A percentile compares a stretch with the other conserved stretches of the same genome.
These are phyloP conservation scores for Grus americana DNA, from an alignment of 2,113 vertebrate species.

Conservation along the genomic window DNA sequence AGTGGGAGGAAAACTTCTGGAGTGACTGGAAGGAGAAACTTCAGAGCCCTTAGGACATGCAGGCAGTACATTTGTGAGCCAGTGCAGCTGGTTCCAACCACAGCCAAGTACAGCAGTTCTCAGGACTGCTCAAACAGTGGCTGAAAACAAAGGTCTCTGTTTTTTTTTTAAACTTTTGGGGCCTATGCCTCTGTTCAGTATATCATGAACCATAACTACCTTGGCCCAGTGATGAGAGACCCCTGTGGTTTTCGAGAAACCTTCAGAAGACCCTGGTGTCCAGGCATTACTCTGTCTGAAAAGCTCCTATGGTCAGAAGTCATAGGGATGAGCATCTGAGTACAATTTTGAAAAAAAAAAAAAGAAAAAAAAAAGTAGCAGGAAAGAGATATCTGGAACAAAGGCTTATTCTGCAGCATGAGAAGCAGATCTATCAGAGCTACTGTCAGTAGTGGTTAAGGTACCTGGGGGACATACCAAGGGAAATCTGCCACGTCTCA, in stretches of 20 bases:
- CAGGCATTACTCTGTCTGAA: not conserved
- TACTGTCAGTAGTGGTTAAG: not conserved
- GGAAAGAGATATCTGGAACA: not conserved
- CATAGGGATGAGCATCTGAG: not conserved
- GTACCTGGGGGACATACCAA: not conserved
- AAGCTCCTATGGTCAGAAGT: not conserved
- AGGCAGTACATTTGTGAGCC: not conserved
- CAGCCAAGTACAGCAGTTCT: not conserved
- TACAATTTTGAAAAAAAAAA: not conserved
- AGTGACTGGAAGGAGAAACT: not conserved
- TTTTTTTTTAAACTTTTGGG: not conserved
- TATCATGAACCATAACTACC: not conserved
- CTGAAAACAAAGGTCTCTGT: not conserved
- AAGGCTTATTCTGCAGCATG: not conserved
- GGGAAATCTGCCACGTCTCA: not conserved
- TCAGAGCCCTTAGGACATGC: not conserved
- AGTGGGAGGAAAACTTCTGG: not conserved
- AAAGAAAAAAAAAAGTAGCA: not conserved
- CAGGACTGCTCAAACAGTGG: not conserved
- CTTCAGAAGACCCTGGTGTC: not conserved
- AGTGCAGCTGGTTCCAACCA: not conserved
- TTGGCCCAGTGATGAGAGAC: not conserved
- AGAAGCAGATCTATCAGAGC: not conserved
- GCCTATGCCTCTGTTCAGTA: not conserved
- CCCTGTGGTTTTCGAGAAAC: not conserved